Conservation (phyloP, 2,797 vertebrate genomes). For the Sphaeramia orbicularis region DNA sequence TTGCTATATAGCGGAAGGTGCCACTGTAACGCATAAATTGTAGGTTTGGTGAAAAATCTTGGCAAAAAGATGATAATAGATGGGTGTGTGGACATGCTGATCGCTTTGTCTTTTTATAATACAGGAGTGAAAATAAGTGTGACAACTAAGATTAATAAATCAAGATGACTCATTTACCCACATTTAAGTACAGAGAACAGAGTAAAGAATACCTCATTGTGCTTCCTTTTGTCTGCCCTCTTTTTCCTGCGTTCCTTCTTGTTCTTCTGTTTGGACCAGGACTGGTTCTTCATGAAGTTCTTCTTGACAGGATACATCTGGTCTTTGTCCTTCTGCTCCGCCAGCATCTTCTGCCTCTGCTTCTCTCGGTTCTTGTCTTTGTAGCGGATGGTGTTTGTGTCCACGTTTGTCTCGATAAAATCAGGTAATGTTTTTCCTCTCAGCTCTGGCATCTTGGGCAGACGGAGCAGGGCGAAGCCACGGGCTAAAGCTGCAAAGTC, state of each 20-base stretch:
- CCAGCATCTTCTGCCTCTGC: conserved; percentile 89
- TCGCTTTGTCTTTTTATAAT: too few species aligned
- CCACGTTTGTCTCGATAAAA: conserved; percentile 84
- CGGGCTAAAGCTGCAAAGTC: conserved; percentile 89
- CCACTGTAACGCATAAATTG: too few species aligned
- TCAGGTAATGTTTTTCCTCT: conserved; percentile 88
- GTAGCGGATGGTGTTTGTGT: conserved; percentile 93
- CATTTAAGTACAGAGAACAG: too few species aligned
- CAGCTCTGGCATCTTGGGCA: conserved; percentile 97
- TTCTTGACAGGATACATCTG: conserved; percentile 62
- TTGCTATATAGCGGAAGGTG: too few species aligned
- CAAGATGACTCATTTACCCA: rapidly evolving
- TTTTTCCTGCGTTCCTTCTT: conserved; percentile 90
- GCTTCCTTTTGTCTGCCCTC: conserved; percentile 87
- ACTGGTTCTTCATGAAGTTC: conserved; percentile 86
- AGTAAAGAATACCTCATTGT: conserved; percentile 83
- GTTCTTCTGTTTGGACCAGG: conserved; percentile 96
- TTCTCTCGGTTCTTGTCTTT: conserved; percentile 95
- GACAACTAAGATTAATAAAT: background rate
- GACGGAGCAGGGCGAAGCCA: conserved; percentile 92
- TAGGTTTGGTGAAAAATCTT: too few species aligned
- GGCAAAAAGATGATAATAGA: too few species aligned
- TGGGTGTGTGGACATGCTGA: too few species aligned
- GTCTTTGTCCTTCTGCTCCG: conserved; percentile 79
- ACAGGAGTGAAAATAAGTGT: too few species aligned